A percentile compares a stretch with the other conserved stretches of the same genome.
These are phyloP conservation scores for Siphlonurus alternatus DNA, from an alignment of 2,888 invertebrate species.

Conservation along the genomic window DNA sequence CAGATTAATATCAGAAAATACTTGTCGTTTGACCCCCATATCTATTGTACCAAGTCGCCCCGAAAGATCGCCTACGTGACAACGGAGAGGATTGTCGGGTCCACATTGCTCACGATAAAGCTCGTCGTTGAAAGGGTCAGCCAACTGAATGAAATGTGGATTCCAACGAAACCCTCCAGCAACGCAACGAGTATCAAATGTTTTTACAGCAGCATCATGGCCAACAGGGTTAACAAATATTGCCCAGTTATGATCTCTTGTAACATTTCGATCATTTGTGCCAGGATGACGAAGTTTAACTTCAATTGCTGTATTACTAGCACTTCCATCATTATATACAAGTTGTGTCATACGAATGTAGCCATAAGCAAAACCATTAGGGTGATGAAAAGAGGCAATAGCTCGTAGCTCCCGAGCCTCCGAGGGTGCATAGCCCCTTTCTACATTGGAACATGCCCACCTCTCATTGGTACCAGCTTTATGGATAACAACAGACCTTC, in stretches of 20 bases:
- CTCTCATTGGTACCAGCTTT: constrained; percentile 36
- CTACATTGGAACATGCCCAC: constrained; percentile 73
- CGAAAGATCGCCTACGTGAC: constrained; percentile 81
- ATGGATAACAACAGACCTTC: constrained; percentile 72
- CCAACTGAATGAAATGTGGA: constrained; percentile 76
- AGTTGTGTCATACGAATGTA: constrained; percentile 52
- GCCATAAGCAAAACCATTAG: constrained; percentile 67
- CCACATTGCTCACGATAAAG: constrained; percentile 77
- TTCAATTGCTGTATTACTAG: constrained; percentile 81
- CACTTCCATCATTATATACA: constrained; percentile 60
- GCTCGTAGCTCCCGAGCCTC: constrained; percentile 73
- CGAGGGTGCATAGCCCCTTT: constrained; percentile 72
- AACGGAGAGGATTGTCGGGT: constrained; percentile 70
- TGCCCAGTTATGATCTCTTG: constrained; percentile 71
- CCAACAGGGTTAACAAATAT: constrained; percentile 84
- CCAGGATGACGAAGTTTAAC: constrained; percentile 79
- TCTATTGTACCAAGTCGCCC: constrained; percentile 68
- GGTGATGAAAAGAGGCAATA: constrained; percentile 84
- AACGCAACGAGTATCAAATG: constrained; percentile 64
- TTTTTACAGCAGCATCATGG: constrained; percentile 73
- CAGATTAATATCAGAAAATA: constrained; percentile 73
- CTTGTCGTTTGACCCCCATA: constrained; percentile 55
- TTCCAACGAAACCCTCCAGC: constrained; percentile 88
- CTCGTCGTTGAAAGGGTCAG: constrained; percentile 72
- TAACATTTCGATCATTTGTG: constrained; percentile 61